Evolutionary conservation across 1,140 invertebrate genomes (phyloP), one percentile per base, ranked within the genome.

Genomic region (Scaptomyza montana): DNA sequence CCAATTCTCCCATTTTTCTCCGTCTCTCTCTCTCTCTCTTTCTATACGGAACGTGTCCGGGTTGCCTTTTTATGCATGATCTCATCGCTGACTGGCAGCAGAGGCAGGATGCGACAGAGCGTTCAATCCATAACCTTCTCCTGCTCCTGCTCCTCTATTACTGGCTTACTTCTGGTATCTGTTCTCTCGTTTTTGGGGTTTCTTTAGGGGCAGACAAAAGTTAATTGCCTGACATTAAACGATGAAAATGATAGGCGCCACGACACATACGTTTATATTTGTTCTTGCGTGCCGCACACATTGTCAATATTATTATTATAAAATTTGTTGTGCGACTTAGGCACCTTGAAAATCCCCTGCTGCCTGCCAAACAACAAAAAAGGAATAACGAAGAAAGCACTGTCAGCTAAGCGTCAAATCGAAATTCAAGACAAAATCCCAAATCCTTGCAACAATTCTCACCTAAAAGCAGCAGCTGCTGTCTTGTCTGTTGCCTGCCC

Each of bases 141-240:
- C 16, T 25, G 0, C 21, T 25, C 21, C 21, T 25, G 21, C 19
- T 33, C 49, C 43, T 59, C 5, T 6, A 7, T 33, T 33, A 25
- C 21, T 25, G 21, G 30, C 30, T 33, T 33, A 33, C 30, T 30
- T 13, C 7, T 10, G 46, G 46, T 21, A 21, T 49, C 16, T 5
- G 30, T 33, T 33, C 7, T 33, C 5, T 49, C 33, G 39, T 28
- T 10, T 56, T 41, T 47, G 21, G 67, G 41, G 47, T 50, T 62
- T 54, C 51, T 72, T 51, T 73, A 41, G 47, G 47, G 55, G 55
- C 69, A 87, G 81, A 87, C 81, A 89, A 89, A 89, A 87, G 82
- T 86, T 86, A 86, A 86, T 86, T 86, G 82, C 82, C 82, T 81
- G 78, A 74, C 84, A 87, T 87, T 87, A 87, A 87, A 87, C 82